A percentile compares a stretch with the other conserved stretches of the same genome.
phyloP scores from a whole-genome alignment of 2,113 vertebrate genomes.

The Cyanocitta stelleri region DNA sequence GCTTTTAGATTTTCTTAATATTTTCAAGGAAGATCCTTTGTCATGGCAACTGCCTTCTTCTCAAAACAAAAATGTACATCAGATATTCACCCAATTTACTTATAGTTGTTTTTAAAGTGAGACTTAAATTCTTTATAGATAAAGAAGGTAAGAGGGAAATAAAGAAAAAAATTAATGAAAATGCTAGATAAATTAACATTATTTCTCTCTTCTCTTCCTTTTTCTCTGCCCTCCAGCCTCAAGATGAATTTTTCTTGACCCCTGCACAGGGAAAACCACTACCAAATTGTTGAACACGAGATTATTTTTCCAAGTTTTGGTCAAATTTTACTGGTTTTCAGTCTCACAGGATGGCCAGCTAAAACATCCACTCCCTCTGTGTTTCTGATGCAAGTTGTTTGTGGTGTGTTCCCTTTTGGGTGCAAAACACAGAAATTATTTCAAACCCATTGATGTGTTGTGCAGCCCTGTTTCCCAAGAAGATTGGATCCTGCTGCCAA shows the following conservation, averaged over 20 bases:
- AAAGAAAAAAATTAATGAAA: background rate
- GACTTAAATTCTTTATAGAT: background rate
- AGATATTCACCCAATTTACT: background rate
- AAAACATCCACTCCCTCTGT: background rate
- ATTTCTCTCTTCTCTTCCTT: background rate
- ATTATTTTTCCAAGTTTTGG: background rate
- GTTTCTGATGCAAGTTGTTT: background rate
- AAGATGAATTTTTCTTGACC: background rate
- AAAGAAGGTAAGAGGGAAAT: background rate
- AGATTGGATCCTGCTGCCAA: background rate
- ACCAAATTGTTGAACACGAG: background rate
- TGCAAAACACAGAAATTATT: background rate
- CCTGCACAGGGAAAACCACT: background rate
- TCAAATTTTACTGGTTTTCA: background rate
- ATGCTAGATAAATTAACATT: background rate
- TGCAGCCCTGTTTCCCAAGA: background rate
- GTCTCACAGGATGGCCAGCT: background rate
- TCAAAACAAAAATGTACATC: background rate
- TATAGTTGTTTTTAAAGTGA: background rate
- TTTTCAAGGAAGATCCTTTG: background rate
- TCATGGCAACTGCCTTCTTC: background rate
- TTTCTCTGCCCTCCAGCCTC: background rate
- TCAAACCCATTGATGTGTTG: background rate
- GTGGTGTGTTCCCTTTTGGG: background rate
- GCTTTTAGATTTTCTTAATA: background rate